Conservation (phyloP, 2,888 invertebrate genomes). For the Urechis unicinctus region DNA sequence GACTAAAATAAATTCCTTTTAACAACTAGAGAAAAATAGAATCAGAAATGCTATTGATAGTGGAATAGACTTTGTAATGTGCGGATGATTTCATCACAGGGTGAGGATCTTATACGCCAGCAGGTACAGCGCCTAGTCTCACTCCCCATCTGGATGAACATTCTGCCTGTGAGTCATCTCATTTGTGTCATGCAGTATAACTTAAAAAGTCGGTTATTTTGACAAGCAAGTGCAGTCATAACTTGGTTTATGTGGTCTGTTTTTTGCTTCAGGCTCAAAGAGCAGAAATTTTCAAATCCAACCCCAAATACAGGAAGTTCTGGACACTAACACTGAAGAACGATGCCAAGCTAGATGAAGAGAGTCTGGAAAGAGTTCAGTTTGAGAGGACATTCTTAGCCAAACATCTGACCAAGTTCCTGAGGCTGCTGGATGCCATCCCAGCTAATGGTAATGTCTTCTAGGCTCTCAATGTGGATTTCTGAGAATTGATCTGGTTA, state of each 20-base stretch:
- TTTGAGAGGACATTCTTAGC: constrained; percentile 86
- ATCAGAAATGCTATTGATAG: too few species aligned
- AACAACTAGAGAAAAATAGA: too few species aligned
- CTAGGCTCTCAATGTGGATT: too few species aligned
- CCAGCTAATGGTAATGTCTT: constrained; percentile 39
- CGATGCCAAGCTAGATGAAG: constrained; percentile 53
- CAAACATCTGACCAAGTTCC: constrained; percentile 79
- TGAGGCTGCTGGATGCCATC: constrained; percentile 71
- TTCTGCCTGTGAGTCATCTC: constrained; percentile 64
- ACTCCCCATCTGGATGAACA: constrained; percentile 75
- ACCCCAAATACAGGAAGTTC: constrained; percentile 85
- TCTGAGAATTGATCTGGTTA: background rate
- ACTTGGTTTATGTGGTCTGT: background rate
- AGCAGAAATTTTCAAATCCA: constrained; percentile 76
- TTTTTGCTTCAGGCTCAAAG: constrained; percentile 60
- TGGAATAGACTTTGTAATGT: too few species aligned
- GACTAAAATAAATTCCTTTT: too few species aligned
- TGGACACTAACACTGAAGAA: constrained; percentile 85
- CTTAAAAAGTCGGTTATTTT: too few species aligned
- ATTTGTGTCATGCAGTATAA: too few species aligned
- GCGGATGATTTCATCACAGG: constrained; percentile 48
- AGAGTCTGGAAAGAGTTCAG: constrained; percentile 51
- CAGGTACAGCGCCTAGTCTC: constrained; percentile 87
- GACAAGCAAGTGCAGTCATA: too few species aligned
- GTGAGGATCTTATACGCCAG: constrained; percentile 84